These are phyloP conservation scores for Crenichthys baileyi DNA, from an alignment of 2,797 vertebrate genomes.

Conservation along the genomic window DNA sequence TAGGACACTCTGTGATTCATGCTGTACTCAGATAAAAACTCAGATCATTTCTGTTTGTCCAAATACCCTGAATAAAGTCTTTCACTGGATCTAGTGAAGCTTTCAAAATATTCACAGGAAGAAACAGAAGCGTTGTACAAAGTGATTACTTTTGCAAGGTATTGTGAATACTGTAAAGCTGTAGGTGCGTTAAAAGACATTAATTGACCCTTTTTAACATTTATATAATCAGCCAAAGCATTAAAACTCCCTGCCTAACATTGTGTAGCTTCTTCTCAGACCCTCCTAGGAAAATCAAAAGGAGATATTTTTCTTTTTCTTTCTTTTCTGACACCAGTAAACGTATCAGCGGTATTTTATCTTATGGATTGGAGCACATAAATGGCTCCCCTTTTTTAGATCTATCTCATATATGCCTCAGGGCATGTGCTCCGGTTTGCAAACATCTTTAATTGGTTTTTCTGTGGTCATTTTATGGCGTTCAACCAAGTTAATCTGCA, in stretches of 20 bases:
- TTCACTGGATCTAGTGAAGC: not conserved
- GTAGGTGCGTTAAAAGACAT: not conserved
- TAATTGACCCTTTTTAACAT: too few species aligned
- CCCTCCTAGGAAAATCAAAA: not conserved
- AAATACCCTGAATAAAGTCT: not conserved
- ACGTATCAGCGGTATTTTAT: not conserved
- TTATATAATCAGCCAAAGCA: too few species aligned
- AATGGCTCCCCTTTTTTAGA: too few species aligned
- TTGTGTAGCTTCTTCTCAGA: not conserved
- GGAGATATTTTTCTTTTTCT: too few species aligned
- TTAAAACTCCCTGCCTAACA: too few species aligned
- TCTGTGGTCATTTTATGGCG: not conserved
- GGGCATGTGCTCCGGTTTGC: not conserved
- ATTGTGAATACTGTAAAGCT: not conserved
- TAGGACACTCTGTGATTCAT: not conserved
- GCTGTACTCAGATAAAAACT: not conserved
- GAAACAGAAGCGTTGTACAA: not conserved
- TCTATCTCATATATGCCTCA: not conserved
- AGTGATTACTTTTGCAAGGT: not conserved
- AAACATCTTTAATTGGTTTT: not conserved
- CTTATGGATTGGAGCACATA: not conserved
- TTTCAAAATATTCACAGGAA: not conserved
- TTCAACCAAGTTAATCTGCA: not conserved
- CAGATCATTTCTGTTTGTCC: not conserved
- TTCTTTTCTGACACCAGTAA: not conserved